Percentiles rank a stretch among this genome's conserved stretches.
Evolutionary conservation across 2,113 vertebrate genomes (phyloP).

Genomic region (Microcebus ravelobensis): DNA sequence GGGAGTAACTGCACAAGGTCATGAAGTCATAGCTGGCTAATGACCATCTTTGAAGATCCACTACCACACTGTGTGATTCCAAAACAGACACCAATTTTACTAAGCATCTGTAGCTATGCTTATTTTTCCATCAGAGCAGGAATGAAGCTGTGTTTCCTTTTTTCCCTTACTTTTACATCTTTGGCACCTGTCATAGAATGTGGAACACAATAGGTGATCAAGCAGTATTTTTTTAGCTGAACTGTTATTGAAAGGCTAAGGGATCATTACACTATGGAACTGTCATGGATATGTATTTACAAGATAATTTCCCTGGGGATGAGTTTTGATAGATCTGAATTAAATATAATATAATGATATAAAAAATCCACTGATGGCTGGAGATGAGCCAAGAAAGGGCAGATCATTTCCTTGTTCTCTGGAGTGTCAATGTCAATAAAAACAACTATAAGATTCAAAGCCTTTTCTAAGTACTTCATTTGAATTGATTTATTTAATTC

Average conservation of each 20-base stretch:
- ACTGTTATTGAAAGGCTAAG: neutral
- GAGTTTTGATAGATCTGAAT: neutral
- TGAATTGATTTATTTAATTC: constrained; percentile 27
- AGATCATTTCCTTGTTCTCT: neutral
- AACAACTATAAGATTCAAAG: neutral
- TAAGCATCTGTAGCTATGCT: neutral
- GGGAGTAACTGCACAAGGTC: neutral
- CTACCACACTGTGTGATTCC: neutral
- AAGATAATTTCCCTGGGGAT: constrained; percentile 7
- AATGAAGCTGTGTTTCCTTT: neutral
- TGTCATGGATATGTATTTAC: neutral
- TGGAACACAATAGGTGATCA: neutral
- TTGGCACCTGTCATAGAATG: neutral
- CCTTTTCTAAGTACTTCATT: neutral
- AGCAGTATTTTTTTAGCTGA: neutral
- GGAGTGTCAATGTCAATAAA: neutral
- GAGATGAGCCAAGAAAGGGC: neutral
- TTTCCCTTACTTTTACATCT: neutral
- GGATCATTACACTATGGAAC: neutral
- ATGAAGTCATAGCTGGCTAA: neutral
- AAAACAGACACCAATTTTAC: neutral
- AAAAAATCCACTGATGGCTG: neutral
- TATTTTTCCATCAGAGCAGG: neutral
- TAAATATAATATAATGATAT: neutral
- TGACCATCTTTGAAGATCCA: neutral